Base-by-base conservation (phyloP, 1,140 invertebrate genomes). In the Episyrphus balteatus region DNA sequence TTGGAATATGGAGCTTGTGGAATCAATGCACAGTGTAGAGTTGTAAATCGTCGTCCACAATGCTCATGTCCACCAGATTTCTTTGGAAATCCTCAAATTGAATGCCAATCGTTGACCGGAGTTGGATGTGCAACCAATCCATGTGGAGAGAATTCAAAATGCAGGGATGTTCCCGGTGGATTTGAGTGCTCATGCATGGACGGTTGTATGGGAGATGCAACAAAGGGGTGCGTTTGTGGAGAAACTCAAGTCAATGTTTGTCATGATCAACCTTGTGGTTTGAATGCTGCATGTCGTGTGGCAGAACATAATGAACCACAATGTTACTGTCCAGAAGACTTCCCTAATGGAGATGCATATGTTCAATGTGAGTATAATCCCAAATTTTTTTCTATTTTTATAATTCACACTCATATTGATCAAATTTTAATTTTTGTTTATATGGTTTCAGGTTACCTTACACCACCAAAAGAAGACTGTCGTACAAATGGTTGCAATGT, bases 61-160 rank as follows among this genome's bases (percentile, higher is more conserved):
- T 93, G 90, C 66, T 80, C 82, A 1, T 94, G 90, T 64, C 86
- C 88, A 13, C 83, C 84, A 11, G 85, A 86, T 47, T 89, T 86
- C 61, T 77, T 82, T 53, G 90, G 89, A 47, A 91, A 92, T 71
- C 83, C 89, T 0, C 71, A 75, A 46, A 69, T 82, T 9, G 85
- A 87, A 66, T 93, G 89, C 58, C 73, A 73, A 47, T 70, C 71
- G 9, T 65, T 73, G 51, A 69, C 69, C 55, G 82, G 81, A 7
- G 18, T 21, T 9, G 83, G 80, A 50, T 89, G 87, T 61, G 65
- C 82, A 17, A 75, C 76, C 47, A 88, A 85, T 66, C 84, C 88
- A 1, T 93, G 89, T 54, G 89, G 88, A 11, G 72, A 78, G n/a
- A 89, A 90, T 61, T 81, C 87, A 2, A 79, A 82, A 52, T 93